A percentile compares a stretch with the other conserved stretches of the same genome.
Evolutionary conservation across 2,797 vertebrate genomes (phyloP).

Genomic region (Lacerta viridis): DNA sequence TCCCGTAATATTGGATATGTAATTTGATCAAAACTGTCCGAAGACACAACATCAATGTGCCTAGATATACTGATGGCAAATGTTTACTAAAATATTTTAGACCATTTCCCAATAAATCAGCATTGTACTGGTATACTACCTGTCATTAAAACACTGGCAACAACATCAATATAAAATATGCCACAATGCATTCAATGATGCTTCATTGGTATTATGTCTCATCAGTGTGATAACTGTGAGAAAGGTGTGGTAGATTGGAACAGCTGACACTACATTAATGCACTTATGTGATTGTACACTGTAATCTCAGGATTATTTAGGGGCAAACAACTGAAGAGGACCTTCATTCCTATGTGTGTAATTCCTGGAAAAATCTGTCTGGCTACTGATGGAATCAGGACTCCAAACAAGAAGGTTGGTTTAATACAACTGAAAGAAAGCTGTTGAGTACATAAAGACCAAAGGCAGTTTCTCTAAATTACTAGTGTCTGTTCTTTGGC

Average conservation of each 20-base stretch:
- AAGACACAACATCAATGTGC: neutral
- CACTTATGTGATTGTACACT: no score
- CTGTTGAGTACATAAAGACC: slow-evolving; percentile 58
- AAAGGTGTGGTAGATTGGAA: no score
- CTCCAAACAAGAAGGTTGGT: neutral
- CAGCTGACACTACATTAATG: no score
- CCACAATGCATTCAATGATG: no score
- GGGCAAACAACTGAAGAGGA: no score
- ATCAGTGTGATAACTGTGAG: no score
- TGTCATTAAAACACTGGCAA: neutral
- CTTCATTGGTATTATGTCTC: no score
- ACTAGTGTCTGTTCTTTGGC: slow-evolving; percentile 57
- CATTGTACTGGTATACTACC: neutral
- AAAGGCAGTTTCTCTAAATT: slow-evolving; percentile 36
- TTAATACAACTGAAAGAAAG: slow-evolving; percentile 15
- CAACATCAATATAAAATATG: no score
- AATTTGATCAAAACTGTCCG: neutral
- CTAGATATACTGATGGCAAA: no score
- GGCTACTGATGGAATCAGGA: neutral
- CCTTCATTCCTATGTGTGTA: neutral
- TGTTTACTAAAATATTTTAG: neutral
- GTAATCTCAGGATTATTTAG: no score
- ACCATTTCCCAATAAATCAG: neutral
- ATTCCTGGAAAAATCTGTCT: neutral
- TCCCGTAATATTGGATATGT: neutral